Base-by-base conservation (phyloP, 2,113 vertebrate species). In the Heloderma charlesbogerti region DNA sequence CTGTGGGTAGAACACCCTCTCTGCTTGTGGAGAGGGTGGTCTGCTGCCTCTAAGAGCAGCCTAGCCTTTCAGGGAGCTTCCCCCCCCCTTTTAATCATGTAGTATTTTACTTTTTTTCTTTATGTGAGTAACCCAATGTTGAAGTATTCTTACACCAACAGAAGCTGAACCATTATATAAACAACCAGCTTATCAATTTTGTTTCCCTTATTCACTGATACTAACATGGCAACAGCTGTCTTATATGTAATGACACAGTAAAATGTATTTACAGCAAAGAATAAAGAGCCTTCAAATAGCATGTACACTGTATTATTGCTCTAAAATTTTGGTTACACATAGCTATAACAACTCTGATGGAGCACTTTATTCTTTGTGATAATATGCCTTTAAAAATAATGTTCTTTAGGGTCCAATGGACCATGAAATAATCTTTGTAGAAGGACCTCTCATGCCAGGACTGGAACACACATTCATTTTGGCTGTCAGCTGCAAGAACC, bases 361-460 rank as follows among this genome's bases (percentile, higher is more conserved):
- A 89, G 93, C 72, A 89, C 94, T 95, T 96, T 96, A 94, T 94
- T 93, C 91, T 95, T 96, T 95, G 93, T 94, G 94, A 97, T 97
- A 96, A 97, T 97, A 94, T 72, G 91, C 91, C 96, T 97, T 97
- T 96, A 97, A 97, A 97, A 97, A 96, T 96, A 97, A 96, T 97
- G 97, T 97, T 97, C 97, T 98, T 98, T 97, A 97, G 96, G 97
- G 97, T 97, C 96, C 97, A 97, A 87, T 97, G 96, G 95, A 97
- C 97, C 97, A 95, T 98, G 97, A 98, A 98, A 98, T 98, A 97
- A 97, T 97, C 92, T 97, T 95, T 94, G 95, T 91, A 93, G 90
- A 97, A 96, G 94, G 94, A 96, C 81, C 94, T 91, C 89, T 92
- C 91, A 92, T 97, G 95, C 96, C 92, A 93, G 74, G 74, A 93